A percentile compares a stretch with the other conserved stretches of the same genome.
phyloP scores from a whole-genome alignment of 2,888 invertebrate species.

The Nebria salina region DNA sequence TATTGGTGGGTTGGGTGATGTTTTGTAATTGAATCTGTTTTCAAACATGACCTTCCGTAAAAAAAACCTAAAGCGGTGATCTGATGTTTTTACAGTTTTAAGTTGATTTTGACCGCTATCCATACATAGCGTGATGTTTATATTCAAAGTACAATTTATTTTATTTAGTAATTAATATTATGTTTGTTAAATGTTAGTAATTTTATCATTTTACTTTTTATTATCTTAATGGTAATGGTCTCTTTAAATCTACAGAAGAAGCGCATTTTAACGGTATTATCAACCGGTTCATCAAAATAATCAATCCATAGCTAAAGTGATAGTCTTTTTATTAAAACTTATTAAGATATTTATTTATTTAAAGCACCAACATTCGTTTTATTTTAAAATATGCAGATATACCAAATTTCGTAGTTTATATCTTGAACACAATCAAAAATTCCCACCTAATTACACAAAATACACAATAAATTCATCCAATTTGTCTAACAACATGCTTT shows the following conservation, averaged over 20 bases:
- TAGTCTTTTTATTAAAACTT: no score
- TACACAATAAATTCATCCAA: neutral
- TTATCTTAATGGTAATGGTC: no score
- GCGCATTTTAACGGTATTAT: no score
- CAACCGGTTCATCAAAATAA: no score
- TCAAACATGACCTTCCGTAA: constrained; percentile 37
- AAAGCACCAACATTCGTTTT: no score
- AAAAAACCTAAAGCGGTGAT: constrained; percentile 18
- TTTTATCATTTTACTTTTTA: no score
- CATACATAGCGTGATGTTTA: constrained; percentile 15
- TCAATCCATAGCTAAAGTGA: no score
- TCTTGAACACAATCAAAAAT: neutral
- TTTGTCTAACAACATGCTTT: neutral
- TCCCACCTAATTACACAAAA: neutral
- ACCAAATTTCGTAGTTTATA: neutral
- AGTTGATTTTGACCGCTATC: constrained; percentile 29
- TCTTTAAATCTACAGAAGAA: no score
- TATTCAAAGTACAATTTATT: neutral
- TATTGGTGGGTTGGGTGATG: neutral
- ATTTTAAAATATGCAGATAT: neutral
- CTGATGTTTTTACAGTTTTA: constrained; percentile 35
- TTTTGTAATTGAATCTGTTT: constrained; percentile 14
- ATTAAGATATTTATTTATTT: no score
- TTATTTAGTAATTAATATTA: neutral
- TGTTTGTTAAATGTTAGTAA: neutral